Evolutionary conservation across 2,888 invertebrate genomes (phyloP).

Genomic region (Parnassius glacialis): DNA sequence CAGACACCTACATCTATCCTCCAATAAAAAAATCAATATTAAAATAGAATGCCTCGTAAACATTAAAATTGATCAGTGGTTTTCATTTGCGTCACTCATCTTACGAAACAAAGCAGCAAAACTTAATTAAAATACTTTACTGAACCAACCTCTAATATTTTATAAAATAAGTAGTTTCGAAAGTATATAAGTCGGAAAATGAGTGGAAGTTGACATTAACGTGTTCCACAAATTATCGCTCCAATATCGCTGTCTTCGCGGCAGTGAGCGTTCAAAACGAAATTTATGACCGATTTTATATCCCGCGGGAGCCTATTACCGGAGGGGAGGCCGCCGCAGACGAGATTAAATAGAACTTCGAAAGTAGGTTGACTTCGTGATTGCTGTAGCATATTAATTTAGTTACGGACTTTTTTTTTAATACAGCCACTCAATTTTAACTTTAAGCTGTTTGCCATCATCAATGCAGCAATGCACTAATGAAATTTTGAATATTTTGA

Average conservation of each 20-base stretch:
- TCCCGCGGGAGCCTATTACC: conserved; percentile 65
- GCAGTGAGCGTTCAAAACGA: conserved; percentile 50
- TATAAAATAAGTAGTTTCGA: conserved; percentile 1
- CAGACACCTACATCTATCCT: too few species aligned
- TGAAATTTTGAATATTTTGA: too few species aligned
- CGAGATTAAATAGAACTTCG: conserved; percentile 35
- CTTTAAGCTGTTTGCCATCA: too few species aligned
- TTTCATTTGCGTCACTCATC: too few species aligned
- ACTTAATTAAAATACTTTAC: too few species aligned
- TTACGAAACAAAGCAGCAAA: too few species aligned
- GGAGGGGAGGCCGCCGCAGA: conserved; percentile 33
- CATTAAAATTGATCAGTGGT: too few species aligned
- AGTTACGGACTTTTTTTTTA: conserved; percentile 1
- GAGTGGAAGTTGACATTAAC: conserved; percentile 10
- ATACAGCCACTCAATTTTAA: too few species aligned
- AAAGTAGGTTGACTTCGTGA: conserved; percentile 16
- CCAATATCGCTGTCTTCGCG: conserved; percentile 41
- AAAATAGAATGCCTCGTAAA: too few species aligned
- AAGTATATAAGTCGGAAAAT: conserved; percentile 7
- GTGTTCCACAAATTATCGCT: conserved; percentile 37
- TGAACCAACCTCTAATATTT: too few species aligned
- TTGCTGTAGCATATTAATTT: conserved; percentile 13
- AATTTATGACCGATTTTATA: conserved; percentile 68
- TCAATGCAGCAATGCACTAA: too few species aligned
- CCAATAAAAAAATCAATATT: too few species aligned